phyloP scores from a whole-genome alignment of 2,888 invertebrate genomes.

The Erebia epiphron region DNA sequence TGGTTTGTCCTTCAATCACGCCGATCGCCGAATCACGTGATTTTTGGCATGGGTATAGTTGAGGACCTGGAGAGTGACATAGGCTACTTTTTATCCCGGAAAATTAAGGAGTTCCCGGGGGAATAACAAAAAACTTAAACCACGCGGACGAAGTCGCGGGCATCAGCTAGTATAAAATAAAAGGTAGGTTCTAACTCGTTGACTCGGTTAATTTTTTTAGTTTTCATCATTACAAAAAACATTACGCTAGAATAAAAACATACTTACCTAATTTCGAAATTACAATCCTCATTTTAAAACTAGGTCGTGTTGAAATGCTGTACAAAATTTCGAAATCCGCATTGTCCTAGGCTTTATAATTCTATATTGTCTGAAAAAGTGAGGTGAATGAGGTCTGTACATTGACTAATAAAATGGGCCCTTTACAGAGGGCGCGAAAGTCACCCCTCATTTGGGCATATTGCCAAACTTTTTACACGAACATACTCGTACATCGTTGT shows the following conservation, averaged over 20 bases:
- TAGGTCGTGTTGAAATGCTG: background rate
- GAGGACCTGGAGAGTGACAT: no score
- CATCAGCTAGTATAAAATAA: no score
- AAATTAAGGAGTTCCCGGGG: no score
- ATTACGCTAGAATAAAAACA: background rate
- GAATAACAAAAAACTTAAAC: no score
- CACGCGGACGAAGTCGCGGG: no score
- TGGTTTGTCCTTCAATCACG: no score
- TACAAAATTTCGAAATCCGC: background rate
- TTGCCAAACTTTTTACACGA: constrained; percentile 16
- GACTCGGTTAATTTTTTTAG: no score
- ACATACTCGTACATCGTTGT: constrained; percentile 12
- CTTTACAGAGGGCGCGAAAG: constrained; percentile 9
- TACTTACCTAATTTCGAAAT: constrained; percentile 1
- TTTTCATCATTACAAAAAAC: no score
- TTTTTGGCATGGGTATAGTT: no score
- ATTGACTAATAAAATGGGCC: constrained; percentile 9
- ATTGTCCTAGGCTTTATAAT: constrained; percentile 8
- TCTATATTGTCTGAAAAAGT: constrained; percentile 6
- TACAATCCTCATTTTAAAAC: background rate
- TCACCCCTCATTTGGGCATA: constrained; percentile 19
- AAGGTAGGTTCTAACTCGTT: no score
- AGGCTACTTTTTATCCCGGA: no score
- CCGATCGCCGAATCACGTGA: no score
- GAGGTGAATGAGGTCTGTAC: constrained; percentile 6